phyloP scores from a whole-genome alignment of 2,888 invertebrate species.

The Allophyes oxyacanthae region DNA sequence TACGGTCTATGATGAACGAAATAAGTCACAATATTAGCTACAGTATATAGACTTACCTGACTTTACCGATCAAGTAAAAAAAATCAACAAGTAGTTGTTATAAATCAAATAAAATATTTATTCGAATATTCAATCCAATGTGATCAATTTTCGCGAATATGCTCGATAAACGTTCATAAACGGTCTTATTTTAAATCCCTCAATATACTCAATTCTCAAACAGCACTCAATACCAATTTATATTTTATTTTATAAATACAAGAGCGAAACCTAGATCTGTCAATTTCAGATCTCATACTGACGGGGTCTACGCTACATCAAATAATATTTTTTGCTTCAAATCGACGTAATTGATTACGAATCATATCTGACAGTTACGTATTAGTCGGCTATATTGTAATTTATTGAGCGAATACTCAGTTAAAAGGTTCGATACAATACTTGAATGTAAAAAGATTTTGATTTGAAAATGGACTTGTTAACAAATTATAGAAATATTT shows the following conservation, averaged over 20 bases:
- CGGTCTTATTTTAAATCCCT: background rate
- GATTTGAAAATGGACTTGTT: background rate
- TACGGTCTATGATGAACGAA: too few relatives aligned
- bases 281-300: slow-evolving; percentile 43
- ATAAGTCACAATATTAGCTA: too few relatives aligned
- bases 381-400: slow-evolving; percentile 38
- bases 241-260: slow-evolving; percentile 32
- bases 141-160: too few relatives aligned
- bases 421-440: slow-evolving; percentile 9
- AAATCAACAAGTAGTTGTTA: too few relatives aligned
- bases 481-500: too few relatives aligned
- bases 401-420: slow-evolving; percentile 29
- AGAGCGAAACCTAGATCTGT: slow-evolving; percentile 47
- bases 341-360: slow-evolving; percentile 50
- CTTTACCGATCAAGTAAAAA: too few relatives aligned
- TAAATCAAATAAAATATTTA: too few relatives aligned
- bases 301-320: slow-evolving; percentile 33
- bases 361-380: slow-evolving; percentile 45
- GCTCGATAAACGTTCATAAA: too few relatives aligned
- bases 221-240: slow-evolving; percentile 25
- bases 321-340: slow-evolving; percentile 38
- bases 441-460: background rate
- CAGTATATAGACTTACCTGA: too few relatives aligned
- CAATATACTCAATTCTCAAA: slow-evolving; percentile 11
- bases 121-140: too few relatives aligned